Percentiles rank a stretch among this genome's conserved stretches.
Evolutionary conservation across 2,888 invertebrate species (phyloP).

Genomic region (Drosophila kuntzei): DNA sequence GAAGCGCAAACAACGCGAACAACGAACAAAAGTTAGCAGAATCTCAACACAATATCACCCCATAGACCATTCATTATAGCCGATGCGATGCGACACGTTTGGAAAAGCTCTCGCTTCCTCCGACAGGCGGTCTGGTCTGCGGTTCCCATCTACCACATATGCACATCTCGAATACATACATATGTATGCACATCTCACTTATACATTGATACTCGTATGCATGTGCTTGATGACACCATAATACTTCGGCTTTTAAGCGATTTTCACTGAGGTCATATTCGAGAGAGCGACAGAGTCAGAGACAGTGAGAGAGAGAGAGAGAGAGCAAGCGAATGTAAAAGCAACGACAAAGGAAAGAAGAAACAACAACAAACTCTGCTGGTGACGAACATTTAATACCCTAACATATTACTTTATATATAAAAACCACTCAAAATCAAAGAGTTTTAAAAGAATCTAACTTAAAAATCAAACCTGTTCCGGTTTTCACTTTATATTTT

Average conservation of each 20-base stretch:
- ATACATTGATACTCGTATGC: constrained; percentile 1
- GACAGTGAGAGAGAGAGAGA: not conserved
- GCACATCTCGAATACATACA: constrained; percentile 5
- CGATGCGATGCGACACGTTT: constrained; percentile 41
- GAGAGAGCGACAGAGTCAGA: constrained; percentile 3
- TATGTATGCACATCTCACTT: constrained; percentile 2
- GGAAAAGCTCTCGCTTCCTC: constrained; percentile 36
- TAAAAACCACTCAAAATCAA: too few species aligned
- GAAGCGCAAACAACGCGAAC: constrained; percentile 27
- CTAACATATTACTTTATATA: not conserved
- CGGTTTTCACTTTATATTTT: too few species aligned
- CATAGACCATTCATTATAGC: constrained; percentile 23
- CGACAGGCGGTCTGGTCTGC: constrained; percentile 45
- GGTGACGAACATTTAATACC: constrained; percentile 6
- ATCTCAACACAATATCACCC: constrained; percentile 28
- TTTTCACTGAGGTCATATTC: constrained; percentile 39
- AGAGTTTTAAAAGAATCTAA: not conserved
- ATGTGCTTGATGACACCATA: constrained; percentile 32
- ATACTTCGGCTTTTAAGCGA: constrained; percentile 27
- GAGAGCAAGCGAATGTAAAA: not conserved
- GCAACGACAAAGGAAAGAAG: constrained; percentile 11
- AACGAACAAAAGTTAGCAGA: constrained; percentile 32
- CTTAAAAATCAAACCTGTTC: too few species aligned
- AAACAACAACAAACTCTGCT: not conserved
- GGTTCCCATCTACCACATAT: constrained; percentile 24